phyloP scores from a whole-genome alignment of 2,113 vertebrate species.

The Elaphurus davidianus region DNA sequence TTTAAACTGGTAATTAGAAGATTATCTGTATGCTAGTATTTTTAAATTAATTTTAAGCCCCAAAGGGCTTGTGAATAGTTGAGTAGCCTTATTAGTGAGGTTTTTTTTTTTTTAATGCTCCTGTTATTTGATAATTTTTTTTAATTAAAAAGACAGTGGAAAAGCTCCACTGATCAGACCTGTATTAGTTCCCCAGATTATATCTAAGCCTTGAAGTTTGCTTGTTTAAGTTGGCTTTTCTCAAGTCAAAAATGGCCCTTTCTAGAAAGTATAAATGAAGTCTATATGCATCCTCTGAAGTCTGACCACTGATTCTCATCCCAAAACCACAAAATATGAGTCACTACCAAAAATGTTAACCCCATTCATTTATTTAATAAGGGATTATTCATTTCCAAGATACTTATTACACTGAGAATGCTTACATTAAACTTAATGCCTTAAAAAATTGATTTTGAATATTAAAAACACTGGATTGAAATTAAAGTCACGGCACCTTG shows the following conservation, averaged over 20 bases:
- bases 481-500: neutral
- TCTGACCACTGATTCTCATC: neutral
- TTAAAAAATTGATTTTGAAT: neutral
- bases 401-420: neutral
- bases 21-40: neutral
- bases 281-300: neutral
- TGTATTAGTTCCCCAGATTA: neutral
- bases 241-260: neutral
- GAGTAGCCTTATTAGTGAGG: constrained; percentile 9
- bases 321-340: neutral
- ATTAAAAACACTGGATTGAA: neutral
- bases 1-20: constrained; percentile 56
- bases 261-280: neutral
- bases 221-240: neutral
- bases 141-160: constrained; percentile 21
- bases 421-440: neutral
- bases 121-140: constrained; percentile 27
- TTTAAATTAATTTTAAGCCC: constrained; percentile 40
- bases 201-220: neutral
- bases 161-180: neutral
- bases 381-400: neutral
- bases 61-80: constrained; percentile 37
- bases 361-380: neutral
- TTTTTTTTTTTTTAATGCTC: constrained; percentile 13
- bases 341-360: neutral